Percentiles rank a stretch among this genome's conserved stretches.
These are phyloP conservation scores for Zosterops borbonicus DNA, from an alignment of 2,113 vertebrate genomes.

Conservation along the genomic window DNA sequence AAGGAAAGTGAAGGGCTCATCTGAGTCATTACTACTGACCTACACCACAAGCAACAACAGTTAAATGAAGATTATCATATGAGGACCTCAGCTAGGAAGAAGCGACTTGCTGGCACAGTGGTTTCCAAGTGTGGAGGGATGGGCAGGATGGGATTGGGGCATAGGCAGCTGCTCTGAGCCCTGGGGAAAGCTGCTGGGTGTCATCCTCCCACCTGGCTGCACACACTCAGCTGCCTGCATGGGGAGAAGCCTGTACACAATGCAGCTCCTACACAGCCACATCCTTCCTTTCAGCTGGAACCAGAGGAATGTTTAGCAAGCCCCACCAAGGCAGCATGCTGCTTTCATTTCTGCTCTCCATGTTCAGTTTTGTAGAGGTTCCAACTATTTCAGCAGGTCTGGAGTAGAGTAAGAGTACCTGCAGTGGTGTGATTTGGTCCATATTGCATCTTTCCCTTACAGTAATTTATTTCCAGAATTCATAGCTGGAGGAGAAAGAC, in stretches of 20 bases:
- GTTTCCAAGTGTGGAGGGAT: background rate
- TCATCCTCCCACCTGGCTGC: background rate
- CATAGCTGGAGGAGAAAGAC: background rate
- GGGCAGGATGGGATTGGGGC: background rate
- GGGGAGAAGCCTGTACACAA: fast-evolving
- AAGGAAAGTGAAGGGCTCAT: background rate
- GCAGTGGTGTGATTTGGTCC: background rate
- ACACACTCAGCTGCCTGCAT: background rate
- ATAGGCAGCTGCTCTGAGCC: background rate
- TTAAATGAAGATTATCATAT: background rate
- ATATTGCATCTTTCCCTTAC: background rate
- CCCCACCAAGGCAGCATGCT: background rate
- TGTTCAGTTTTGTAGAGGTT: background rate
- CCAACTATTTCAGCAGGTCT: background rate
- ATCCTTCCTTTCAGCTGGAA: background rate
- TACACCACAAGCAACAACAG: background rate
- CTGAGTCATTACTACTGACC: background rate
- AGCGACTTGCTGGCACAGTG: background rate
- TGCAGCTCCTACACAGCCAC: background rate
- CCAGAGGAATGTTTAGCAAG: background rate
- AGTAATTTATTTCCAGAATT: background rate
- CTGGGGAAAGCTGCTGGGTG: background rate
- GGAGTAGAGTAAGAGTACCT: background rate
- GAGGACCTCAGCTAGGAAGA: background rate
- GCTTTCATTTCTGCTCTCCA: background rate